Percentiles rank a stretch among this genome's conserved stretches.
phyloP scores from a whole-genome alignment of 2,888 invertebrate species.

The Plemyria rubiginata region DNA sequence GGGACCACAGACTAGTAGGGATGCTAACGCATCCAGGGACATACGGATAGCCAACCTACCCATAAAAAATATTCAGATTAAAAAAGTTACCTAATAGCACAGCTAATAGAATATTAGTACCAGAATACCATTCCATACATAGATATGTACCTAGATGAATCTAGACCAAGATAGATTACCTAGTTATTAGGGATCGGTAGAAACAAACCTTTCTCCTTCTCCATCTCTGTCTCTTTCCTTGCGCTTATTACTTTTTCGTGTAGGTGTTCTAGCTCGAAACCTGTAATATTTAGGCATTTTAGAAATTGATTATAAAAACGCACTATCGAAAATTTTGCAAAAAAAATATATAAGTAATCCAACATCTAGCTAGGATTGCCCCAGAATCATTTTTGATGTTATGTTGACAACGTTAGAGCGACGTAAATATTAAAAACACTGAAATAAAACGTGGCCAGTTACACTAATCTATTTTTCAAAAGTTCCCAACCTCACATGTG shows the following conservation, averaged over 20 bases:
- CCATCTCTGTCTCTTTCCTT: constrained; percentile 62
- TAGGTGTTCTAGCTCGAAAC: constrained; percentile 70
- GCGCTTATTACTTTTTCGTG: constrained; percentile 60
- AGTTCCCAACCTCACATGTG: no score
- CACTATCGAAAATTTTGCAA: constrained; percentile 60
- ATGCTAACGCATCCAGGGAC: no score
- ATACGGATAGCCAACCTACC: no score
- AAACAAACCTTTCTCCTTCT: constrained; percentile 56
- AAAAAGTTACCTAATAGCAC: no score
- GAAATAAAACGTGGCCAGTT: not conserved
- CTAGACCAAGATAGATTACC: no score
- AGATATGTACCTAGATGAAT: no score
- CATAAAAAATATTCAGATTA: no score
- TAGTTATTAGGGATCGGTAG: no score
- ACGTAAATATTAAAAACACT: not conserved
- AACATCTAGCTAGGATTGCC: constrained; percentile 19
- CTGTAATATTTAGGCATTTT: constrained; percentile 80
- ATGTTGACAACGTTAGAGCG: constrained; percentile 15
- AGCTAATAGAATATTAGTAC: no score
- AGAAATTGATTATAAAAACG: not conserved
- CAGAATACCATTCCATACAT: no score
- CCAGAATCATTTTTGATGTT: constrained; percentile 51
- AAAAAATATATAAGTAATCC: constrained; percentile 53
- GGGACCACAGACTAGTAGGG: no score
- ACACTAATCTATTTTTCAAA: no score